phyloP scores from a whole-genome alignment of 2,888 invertebrate species.

The Tinea trinotella region DNA sequence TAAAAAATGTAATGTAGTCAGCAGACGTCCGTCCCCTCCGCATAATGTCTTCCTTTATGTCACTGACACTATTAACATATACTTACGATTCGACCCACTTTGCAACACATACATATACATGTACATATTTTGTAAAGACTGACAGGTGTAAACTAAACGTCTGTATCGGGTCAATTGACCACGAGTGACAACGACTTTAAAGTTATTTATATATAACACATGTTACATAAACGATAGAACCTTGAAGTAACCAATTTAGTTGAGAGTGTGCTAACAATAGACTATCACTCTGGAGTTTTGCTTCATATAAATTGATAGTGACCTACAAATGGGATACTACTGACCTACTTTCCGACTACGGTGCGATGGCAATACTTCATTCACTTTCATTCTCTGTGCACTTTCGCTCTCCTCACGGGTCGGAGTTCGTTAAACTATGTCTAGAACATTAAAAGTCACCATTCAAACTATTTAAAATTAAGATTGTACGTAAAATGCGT shows the following conservation, averaged over 20 bases:
- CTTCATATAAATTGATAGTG: not conserved
- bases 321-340: not conserved
- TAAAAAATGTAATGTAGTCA: constrained; percentile 10
- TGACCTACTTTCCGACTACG: not conserved
- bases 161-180: not conserved
- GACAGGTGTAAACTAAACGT: not conserved
- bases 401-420: not conserved
- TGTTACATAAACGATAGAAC: constrained; percentile 3
- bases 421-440: not conserved
- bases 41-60: not conserved
- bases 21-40: constrained; percentile 7
- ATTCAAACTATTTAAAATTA: constrained; percentile 13
- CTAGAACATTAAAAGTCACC: not conserved
- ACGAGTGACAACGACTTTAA: not conserved
- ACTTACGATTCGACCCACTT: constrained; percentile 9
- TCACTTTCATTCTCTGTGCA: constrained; percentile 2
- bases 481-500: constrained; percentile 17
- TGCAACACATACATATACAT: not conserved
- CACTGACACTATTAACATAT: constrained; percentile 14
- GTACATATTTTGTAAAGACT: not conserved
- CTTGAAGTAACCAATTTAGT: not conserved
- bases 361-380: not conserved
- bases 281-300: constrained; percentile 4
- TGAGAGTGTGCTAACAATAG: not conserved
- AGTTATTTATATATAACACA: not conserved